A percentile compares a stretch with the other conserved stretches of the same genome.
Conservation (phyloP, 2,888 invertebrate genomes). For the Nomada ferruginata region DNA sequence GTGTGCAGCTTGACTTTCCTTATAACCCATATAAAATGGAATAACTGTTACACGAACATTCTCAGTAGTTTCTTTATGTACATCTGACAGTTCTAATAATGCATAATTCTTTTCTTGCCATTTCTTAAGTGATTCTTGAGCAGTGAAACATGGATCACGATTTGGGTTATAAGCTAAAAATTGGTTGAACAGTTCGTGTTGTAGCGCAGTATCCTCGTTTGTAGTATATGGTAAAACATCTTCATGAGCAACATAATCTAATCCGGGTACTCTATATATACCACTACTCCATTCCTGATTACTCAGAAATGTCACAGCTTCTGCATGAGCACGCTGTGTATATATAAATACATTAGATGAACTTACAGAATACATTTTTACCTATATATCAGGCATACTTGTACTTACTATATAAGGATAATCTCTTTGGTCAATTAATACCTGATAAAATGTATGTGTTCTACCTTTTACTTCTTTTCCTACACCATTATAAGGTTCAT, state of each 20-base stretch:
- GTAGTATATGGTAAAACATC: constrained; percentile 98
- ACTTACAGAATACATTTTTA: background rate
- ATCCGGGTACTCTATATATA: constrained; percentile 97
- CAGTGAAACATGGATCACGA: constrained; percentile 94
- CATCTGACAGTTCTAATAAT: constrained; percentile 98
- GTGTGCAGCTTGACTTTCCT: constrained; percentile 96
- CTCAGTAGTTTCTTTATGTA: constrained; percentile 98
- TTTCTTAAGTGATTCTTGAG: constrained; percentile 95
- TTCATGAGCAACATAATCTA: constrained; percentile 99
- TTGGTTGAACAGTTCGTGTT: constrained; percentile 98
- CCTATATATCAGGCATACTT: background rate
- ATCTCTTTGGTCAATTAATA: constrained; percentile 98
- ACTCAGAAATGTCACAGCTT: constrained; percentile 98
- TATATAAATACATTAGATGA: constrained; percentile 8
- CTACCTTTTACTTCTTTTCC: constrained; percentile 95
- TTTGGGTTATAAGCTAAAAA: constrained; percentile 93
- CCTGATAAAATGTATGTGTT: constrained; percentile 98
- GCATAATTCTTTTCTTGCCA: constrained; percentile 99
- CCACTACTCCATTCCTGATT: constrained; percentile 98
- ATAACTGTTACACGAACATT: constrained; percentile 98
- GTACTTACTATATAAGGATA: constrained; percentile 96
- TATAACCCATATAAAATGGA: constrained; percentile 98
- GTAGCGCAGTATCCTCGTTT: constrained; percentile 94
- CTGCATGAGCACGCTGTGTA: constrained; percentile 98
- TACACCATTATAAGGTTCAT: constrained; percentile 84